A percentile compares a stretch with the other conserved stretches of the same genome.
These are phyloP conservation scores for Sitta carolinensis DNA, from an alignment of 2,797 vertebrate genomes.

Conservation along the genomic window DNA sequence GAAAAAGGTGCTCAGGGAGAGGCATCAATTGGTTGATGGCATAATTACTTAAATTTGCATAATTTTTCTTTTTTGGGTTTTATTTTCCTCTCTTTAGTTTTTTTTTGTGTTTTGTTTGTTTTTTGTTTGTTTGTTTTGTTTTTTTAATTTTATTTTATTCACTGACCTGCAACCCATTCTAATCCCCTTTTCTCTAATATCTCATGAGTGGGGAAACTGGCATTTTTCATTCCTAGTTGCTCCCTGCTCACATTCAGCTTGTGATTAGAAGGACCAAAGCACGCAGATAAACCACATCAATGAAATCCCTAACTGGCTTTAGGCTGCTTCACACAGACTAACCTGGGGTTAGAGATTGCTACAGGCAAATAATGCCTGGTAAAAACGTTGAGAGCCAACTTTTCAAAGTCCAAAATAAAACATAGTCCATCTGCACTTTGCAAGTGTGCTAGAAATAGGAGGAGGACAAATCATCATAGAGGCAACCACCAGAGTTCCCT, in stretches of 20 bases:
- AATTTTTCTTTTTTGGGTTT: background rate
- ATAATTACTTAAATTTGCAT: background rate
- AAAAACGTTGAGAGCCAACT: background rate
- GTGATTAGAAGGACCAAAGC: background rate
- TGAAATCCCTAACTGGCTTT: background rate
- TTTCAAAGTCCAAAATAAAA: background rate
- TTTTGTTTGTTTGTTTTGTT: background rate
- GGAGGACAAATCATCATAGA: background rate
- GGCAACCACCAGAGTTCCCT: background rate
- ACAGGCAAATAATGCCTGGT: background rate
- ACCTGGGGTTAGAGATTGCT: background rate
- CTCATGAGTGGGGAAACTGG: background rate
- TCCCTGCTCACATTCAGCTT: background rate
- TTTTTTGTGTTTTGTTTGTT: no score
- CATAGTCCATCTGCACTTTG: background rate
- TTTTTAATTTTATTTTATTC: no score
- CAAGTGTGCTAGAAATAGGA: background rate
- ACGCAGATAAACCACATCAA: background rate
- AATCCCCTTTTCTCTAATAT: background rate
- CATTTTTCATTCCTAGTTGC: background rate
- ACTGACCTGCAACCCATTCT: background rate
- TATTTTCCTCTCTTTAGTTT: background rate
- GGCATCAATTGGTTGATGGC: background rate
- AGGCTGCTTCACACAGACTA: background rate
- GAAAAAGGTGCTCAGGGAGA: background rate